Percentiles rank a stretch among this genome's conserved stretches.
Conservation (phyloP, 92 coral and sea anemone genomes). For the Micromussa lordhowensis region DNA sequence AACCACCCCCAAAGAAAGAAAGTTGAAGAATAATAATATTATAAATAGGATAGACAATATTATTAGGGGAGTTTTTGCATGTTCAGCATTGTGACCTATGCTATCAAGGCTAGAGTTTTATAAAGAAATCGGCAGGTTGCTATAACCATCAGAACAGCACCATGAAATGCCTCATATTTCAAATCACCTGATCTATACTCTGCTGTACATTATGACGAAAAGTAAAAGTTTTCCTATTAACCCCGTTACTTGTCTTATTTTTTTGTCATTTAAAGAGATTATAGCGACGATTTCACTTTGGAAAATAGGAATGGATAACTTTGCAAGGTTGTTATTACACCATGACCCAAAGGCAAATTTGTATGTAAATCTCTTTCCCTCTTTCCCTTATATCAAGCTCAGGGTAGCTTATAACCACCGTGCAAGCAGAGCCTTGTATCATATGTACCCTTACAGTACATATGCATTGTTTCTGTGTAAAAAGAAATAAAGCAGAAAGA, state of each 20-base stretch:
- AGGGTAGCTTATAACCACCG: not conserved
- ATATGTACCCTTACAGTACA: too few species aligned
- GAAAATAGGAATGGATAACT: not conserved
- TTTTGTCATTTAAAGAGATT: not conserved
- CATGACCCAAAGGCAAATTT: not conserved
- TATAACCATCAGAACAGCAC: not conserved
- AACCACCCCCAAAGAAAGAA: slow-evolving; percentile 64
- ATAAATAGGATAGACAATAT: not conserved
- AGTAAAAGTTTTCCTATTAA: not conserved
- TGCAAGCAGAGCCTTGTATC: too few species aligned
- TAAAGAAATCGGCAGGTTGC: not conserved
- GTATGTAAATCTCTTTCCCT: not conserved
- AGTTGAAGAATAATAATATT: slow-evolving; percentile 6
- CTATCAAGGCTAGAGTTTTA: not conserved
- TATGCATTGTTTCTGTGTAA: too few species aligned
- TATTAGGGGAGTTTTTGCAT: too few species aligned
- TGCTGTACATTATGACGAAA: not conserved
- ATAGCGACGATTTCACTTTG: not conserved
- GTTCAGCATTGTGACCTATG: not conserved
- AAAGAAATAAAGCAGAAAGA: too few species aligned
- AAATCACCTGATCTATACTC: not conserved
- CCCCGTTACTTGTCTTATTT: not conserved
- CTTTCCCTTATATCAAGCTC: too few species aligned
- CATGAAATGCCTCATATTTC: not conserved
- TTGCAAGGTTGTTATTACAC: not conserved